Evolutionary conservation across 2,113 vertebrate species (phyloP).

Genomic region (Myotis davidii): DNA sequence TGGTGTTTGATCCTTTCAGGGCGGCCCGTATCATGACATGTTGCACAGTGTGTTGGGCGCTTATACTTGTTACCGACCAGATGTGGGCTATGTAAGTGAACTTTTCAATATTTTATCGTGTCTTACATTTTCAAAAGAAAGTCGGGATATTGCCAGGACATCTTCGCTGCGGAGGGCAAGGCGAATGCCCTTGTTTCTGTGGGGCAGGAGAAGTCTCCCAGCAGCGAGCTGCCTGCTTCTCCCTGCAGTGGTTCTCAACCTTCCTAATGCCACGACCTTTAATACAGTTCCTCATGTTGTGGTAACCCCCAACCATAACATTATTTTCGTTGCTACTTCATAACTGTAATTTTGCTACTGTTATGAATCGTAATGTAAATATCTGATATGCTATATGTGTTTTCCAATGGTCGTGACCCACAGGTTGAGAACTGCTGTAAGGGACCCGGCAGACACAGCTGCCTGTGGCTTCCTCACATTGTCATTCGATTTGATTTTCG

Average conservation of each 20-base stretch:
- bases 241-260: too few species aligned
- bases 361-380: too few species aligned
- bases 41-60: constrained; percentile 96
- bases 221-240: neutral
- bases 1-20: constrained; percentile 83
- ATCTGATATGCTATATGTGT: too few species aligned
- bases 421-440: too few species aligned
- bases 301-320: too few species aligned
- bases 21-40: constrained; percentile 93
- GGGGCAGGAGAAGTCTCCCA: neutral
- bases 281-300: too few species aligned
- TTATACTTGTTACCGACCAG: constrained; percentile 96
- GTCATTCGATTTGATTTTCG: neutral
- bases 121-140: neutral
- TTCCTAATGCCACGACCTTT: too few species aligned
- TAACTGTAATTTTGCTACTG: too few species aligned
- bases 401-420: too few species aligned
- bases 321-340: too few species aligned
- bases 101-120: neutral
- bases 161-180: neutral
- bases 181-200: neutral
- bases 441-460: neutral
- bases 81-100: constrained; percentile 95
- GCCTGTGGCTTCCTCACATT: neutral
- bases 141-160: neutral